These are phyloP conservation scores for Gyps fulvus DNA, from an alignment of 2,113 vertebrate genomes.

Conservation along the genomic window DNA sequence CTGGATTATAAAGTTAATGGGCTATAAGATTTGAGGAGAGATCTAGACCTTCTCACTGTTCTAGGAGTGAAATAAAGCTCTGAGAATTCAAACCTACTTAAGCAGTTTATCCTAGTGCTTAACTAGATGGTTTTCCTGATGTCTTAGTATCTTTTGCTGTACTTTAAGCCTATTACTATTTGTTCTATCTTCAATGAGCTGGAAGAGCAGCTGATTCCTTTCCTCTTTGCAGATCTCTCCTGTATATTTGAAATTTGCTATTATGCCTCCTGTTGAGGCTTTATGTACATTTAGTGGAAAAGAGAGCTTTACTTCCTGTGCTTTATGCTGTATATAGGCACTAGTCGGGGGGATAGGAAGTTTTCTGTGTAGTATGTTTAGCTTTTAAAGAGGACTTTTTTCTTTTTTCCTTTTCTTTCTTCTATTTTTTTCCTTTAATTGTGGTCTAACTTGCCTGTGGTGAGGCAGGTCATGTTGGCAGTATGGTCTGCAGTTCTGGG, in stretches of 20 bases:
- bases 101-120: neutral
- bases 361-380: neutral
- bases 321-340: neutral
- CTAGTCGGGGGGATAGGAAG: neutral
- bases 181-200: neutral
- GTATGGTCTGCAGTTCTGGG: neutral
- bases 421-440: neutral
- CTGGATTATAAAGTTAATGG: neutral
- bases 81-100: neutral
- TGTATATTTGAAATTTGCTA: neutral
- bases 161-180: neutral
- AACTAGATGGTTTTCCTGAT: neutral
- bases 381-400: neutral
- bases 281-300: neutral
- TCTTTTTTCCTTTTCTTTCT: neutral
- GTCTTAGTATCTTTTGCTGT: neutral
- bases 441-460: neutral
- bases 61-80: neutral
- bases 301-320: neutral
- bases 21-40: neutral
- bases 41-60: neutral
- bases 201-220: neutral
- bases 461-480: neutral
- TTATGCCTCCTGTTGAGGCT: neutral
- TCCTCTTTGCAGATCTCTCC: neutral